phyloP scores from a whole-genome alignment of 2,888 invertebrate genomes.

The Hypomecis punctinalis region DNA sequence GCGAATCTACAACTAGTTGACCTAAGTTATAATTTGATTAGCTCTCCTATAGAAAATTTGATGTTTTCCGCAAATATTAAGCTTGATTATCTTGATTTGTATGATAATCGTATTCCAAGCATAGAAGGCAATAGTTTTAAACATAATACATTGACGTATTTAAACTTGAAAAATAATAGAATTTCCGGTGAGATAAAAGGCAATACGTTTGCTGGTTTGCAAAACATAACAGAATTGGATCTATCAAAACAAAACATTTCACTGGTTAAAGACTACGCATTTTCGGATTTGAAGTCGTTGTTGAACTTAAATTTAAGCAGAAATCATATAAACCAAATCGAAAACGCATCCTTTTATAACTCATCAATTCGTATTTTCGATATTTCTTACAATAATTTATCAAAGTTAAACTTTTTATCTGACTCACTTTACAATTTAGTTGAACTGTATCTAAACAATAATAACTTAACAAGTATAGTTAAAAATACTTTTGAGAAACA shows the following conservation, averaged over 20 bases:
- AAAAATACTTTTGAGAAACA: constrained; percentile 58
- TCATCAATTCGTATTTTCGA: constrained; percentile 58
- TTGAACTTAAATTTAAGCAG: constrained; percentile 62
- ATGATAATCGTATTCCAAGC: constrained; percentile 58
- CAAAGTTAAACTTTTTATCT: constrained; percentile 58
- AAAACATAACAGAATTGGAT: constrained; percentile 55
- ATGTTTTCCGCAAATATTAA: constrained; percentile 64
- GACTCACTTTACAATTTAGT: constrained; percentile 56
- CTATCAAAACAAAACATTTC: constrained; percentile 61
- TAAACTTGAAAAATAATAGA: constrained; percentile 66
- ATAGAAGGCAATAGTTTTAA: constrained; percentile 64
- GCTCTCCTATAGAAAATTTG: constrained; percentile 54
- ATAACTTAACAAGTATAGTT: constrained; percentile 55
- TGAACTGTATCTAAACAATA: constrained; percentile 63
- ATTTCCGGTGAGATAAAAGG: constrained; percentile 58
- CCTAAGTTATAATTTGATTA: constrained; percentile 66
- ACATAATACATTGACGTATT: constrained; percentile 52
- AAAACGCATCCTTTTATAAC: constrained; percentile 57
- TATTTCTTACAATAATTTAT: constrained; percentile 64
- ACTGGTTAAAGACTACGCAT: constrained; percentile 56
- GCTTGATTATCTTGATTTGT: constrained; percentile 61
- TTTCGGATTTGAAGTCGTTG: constrained; percentile 55
- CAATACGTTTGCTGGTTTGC: constrained; percentile 63
- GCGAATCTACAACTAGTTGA: constrained; percentile 58
- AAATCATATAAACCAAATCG: constrained; percentile 59